phyloP scores from a whole-genome alignment of 2,797 vertebrate species.

The Hemitrygon akajei region DNA sequence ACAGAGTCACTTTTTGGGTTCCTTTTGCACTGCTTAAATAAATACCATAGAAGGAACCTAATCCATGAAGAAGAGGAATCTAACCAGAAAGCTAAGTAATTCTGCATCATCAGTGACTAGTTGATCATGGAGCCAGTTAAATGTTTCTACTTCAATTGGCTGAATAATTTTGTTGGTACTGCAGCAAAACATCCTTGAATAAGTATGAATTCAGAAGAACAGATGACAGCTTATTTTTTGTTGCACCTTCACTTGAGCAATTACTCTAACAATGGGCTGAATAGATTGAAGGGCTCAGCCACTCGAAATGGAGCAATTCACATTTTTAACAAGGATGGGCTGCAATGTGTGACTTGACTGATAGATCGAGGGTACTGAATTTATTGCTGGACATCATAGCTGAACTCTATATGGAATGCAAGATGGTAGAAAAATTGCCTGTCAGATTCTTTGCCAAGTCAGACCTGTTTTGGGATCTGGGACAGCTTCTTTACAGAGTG shows the following conservation, averaged over 20 bases:
- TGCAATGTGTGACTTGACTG: too few species aligned
- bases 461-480: too few species aligned
- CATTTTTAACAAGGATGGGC: too few species aligned
- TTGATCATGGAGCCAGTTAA: neutral
- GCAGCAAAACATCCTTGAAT: neutral
- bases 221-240: neutral
- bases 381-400: too few species aligned
- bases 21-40: neutral
- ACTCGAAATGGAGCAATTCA: too few species aligned
- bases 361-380: too few species aligned
- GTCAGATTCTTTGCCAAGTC: too few species aligned
- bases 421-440: too few species aligned
- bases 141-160: neutral
- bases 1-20: neutral
- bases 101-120: neutral
- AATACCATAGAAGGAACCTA: neutral
- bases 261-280: neutral
- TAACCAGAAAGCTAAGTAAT: neutral
- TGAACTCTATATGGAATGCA: too few species aligned
- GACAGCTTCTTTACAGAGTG: too few species aligned
- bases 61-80: neutral
- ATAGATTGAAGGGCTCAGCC: too few species aligned
- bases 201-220: neutral
- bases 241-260: neutral
- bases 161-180: neutral